Percentiles rank a stretch among this genome's conserved stretches.
Conservation (phyloP, 2,797 vertebrate genomes). For the Merluccius polli region DNA sequence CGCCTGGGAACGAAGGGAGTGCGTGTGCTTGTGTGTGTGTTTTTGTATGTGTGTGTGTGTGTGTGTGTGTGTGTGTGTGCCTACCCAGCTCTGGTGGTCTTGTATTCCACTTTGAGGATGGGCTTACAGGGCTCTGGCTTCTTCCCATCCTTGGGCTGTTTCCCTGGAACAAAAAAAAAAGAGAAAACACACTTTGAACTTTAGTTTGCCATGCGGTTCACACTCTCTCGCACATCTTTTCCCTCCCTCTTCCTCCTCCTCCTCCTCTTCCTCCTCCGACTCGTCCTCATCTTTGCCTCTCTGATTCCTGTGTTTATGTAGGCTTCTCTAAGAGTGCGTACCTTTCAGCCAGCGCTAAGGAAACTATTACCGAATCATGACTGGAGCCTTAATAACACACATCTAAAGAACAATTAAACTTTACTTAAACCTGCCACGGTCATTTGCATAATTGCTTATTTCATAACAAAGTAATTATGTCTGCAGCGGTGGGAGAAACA, state of each 20-base stretch:
- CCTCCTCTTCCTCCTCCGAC: background rate
- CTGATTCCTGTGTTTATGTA: too few species aligned
- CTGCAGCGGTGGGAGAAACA: constrained; percentile 58
- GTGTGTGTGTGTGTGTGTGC: constrained; percentile 28
- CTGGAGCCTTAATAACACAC: constrained; percentile 51
- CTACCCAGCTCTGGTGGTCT: constrained; percentile 94
- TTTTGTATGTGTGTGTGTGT: background rate
- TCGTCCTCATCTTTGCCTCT: constrained; percentile 13
- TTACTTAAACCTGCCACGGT: constrained; percentile 57
- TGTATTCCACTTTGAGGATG: constrained; percentile 99
- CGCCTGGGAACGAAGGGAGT: too few species aligned
- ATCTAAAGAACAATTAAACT: constrained; percentile 62
- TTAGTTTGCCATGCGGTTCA: constrained; percentile 38
- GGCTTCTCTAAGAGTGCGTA: constrained; percentile 7
- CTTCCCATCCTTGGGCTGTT: constrained; percentile 98
- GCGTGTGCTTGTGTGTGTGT: constrained; percentile 4
- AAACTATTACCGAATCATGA: constrained; percentile 26
- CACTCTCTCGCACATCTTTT: constrained; percentile 29
- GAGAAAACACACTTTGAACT: constrained; percentile 67
- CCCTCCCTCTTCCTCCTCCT: background rate
- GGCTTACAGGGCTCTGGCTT: constrained; percentile 99
- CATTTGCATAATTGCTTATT: constrained; percentile 66
- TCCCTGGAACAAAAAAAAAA: constrained; percentile 80
- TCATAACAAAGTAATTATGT: constrained; percentile 65
- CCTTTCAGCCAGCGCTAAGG: constrained; percentile 15